Conservation (phyloP, 2,888 invertebrate genomes). For the Drosophila dives region DNA sequence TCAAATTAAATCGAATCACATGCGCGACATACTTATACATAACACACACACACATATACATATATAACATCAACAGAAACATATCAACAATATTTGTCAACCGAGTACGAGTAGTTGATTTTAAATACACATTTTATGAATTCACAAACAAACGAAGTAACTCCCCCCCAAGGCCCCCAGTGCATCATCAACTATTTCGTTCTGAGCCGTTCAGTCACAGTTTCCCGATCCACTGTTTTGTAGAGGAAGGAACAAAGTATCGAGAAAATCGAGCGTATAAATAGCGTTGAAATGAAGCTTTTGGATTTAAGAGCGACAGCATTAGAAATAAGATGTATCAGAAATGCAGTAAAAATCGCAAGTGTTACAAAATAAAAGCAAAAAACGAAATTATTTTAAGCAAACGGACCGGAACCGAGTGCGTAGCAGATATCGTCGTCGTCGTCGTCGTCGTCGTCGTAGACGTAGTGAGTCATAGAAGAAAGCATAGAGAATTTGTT, state of each 20-base stretch:
- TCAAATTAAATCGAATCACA: slow-evolving; percentile 31
- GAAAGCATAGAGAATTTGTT: slow-evolving; percentile 64
- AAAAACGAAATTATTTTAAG: slow-evolving; percentile 50
- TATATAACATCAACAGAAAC: slow-evolving; percentile 69
- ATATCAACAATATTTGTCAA: slow-evolving; percentile 69
- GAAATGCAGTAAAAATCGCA: slow-evolving; percentile 29
- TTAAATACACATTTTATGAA: slow-evolving; percentile 19
- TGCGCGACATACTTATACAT: slow-evolving; percentile 46
- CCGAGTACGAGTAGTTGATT: slow-evolving; percentile 52
- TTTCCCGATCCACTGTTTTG: slow-evolving; percentile 24
- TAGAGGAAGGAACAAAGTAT: slow-evolving; percentile 17
- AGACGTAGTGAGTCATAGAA: slow-evolving; percentile 40
- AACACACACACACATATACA: slow-evolving; percentile 12
- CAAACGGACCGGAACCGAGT: slow-evolving; percentile 33
- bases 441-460: slow-evolving; percentile 20
- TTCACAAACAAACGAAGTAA: neutral
- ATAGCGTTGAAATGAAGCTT: slow-evolving; percentile 19
- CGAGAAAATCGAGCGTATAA: slow-evolving; percentile 24
- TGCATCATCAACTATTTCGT: slow-evolving; percentile 13
- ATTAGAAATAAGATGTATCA: slow-evolving; percentile 49
- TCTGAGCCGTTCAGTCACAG: slow-evolving; percentile 33
- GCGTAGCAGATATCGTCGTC: slow-evolving; percentile 15
- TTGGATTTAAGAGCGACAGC: slow-evolving; percentile 23
- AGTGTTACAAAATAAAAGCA: slow-evolving; percentile 31
- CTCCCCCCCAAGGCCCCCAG: slow-evolving; percentile 2